Percentiles rank a stretch among this genome's conserved stretches.
Evolutionary conservation across 1,140 invertebrate genomes (phyloP).

Genomic region (Muscidifurax raptorellus): DNA sequence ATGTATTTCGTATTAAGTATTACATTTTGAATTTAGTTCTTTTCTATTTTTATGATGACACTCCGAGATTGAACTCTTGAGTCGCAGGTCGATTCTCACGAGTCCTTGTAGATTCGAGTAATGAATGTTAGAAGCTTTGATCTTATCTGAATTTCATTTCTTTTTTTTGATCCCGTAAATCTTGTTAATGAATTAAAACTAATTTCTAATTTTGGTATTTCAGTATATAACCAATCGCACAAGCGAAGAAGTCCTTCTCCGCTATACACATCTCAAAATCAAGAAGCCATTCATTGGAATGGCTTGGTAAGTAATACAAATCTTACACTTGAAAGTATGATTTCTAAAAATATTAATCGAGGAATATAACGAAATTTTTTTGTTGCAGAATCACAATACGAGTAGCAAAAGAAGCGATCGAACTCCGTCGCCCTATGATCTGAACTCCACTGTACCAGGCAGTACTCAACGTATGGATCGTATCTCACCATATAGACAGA

Average conservation of each 20-base stretch:
- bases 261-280: conserved; percentile 61
- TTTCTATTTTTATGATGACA: conserved; percentile 22
- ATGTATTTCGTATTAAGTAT: conserved; percentile 14
- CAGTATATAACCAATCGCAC: conserved; percentile 61
- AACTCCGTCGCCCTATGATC: conserved; percentile 72
- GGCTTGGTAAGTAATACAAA: conserved; percentile 61
- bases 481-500: conserved; percentile 67
- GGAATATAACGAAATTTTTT: conserved; percentile 28
- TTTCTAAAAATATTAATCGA: not conserved
- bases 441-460: conserved; percentile 53
- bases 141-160: conserved; percentile 27
- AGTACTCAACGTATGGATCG: conserved; percentile 61
- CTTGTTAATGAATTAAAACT: conserved; percentile 2
- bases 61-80: no score
- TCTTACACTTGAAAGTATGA: not conserved
- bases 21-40: conserved; percentile 2
- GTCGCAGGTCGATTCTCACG: no score
- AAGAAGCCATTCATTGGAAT: conserved; percentile 67
- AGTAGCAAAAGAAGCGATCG: conserved; percentile 61
- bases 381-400: conserved; percentile 60
- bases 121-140: conserved; percentile 28
- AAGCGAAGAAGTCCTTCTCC: conserved; percentile 71
- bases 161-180: not conserved
- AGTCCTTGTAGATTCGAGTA: no score
- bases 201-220: conserved; percentile 40